phyloP scores from a whole-genome alignment of 2,888 invertebrate species.

The Hirtodrosophila duncani region DNA sequence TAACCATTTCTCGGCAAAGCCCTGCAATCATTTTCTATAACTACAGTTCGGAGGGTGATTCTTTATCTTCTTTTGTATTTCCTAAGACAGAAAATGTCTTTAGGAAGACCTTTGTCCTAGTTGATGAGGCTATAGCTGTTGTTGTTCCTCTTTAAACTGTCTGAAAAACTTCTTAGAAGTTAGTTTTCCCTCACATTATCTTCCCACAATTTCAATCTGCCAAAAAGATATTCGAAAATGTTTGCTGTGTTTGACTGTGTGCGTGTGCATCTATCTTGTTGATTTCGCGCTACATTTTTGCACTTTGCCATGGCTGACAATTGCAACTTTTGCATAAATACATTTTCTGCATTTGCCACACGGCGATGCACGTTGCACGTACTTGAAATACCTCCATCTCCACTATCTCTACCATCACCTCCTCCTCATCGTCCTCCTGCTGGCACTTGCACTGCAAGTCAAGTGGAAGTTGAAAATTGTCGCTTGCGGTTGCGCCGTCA shows the following conservation, averaged over 20 bases:
- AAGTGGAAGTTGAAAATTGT: conserved; percentile 54
- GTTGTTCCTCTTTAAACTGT: no score
- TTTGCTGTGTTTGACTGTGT: conserved; percentile 1
- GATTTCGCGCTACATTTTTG: conserved; percentile 57
- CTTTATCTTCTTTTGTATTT: no score
- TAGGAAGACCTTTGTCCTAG: no score
- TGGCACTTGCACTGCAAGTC: conserved; percentile 31
- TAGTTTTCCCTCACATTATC: no score
- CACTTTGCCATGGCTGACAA: conserved; percentile 56
- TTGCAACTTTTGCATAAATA: conserved; percentile 72
- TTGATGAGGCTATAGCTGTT: no score
- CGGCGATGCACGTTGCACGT: conserved; percentile 34
- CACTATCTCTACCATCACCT: background rate
- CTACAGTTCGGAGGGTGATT: no score
- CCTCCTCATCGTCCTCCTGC: background rate
- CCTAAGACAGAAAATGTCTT: no score
- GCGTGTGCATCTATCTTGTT: conserved; percentile 28
- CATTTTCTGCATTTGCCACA: conserved; percentile 62
- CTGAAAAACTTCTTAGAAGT: no score
- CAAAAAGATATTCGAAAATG: no score
- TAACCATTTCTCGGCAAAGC: conserved; percentile 16
- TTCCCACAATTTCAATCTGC: no score
- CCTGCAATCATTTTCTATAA: no score
- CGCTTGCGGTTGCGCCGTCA: conserved; percentile 30
- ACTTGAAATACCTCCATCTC: background rate